Evolutionary conservation across 2,113 vertebrate genomes (phyloP).

Genomic region (Pelmatolapia mariae): DNA sequence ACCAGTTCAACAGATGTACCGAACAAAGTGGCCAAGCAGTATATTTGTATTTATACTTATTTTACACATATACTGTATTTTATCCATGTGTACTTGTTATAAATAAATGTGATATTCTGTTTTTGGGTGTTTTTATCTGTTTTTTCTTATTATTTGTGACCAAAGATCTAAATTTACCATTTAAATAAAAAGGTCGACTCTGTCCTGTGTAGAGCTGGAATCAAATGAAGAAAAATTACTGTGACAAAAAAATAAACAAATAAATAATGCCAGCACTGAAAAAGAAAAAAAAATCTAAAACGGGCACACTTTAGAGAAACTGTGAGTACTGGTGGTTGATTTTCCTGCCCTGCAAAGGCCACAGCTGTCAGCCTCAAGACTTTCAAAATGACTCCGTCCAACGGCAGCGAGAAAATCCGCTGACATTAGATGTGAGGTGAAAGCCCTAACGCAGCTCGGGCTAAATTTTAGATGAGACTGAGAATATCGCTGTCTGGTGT

Average conservation of each 20-base stretch:
- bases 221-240: neutral
- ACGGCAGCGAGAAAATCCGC: constrained; percentile 18
- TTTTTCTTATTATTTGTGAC: neutral
- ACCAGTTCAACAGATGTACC: neutral
- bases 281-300: neutral
- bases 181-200: neutral
- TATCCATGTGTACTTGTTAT: neutral
- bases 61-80: neutral
- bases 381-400: constrained; percentile 1
- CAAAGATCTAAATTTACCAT: neutral
- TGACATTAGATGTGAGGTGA: constrained; percentile 16
- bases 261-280: neutral
- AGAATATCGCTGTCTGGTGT: neutral
- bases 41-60: neutral
- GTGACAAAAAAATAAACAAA: neutral
- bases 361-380: constrained; percentile 2
- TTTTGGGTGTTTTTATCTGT: neutral
- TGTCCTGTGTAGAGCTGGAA: neutral
- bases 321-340: neutral
- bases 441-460: constrained; percentile 10
- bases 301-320: neutral
- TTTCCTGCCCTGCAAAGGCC: neutral
- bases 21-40: neutral
- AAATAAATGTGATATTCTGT: neutral
- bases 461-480: constrained; percentile 14